Evolutionary conservation across 2,113 vertebrate species (phyloP).

Genomic region (Sus scrofa): T2T-Sscrofa CM000829.6:32736501-32737000

Average conservation of each 20-base stretch:
- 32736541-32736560: neutral
- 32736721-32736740: constrained; percentile 3
- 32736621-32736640: neutral
- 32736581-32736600: neutral
- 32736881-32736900: neutral
- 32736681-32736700: neutral
- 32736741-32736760: constrained; percentile 19
- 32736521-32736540: neutral
- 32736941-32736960: neutral
- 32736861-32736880: neutral
- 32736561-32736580: neutral
- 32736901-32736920: neutral
- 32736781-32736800: too few relatives aligned
- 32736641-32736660: neutral
- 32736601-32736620: neutral
- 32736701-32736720: neutral
- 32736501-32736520: neutral
- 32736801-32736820: too few relatives aligned
- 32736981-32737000: neutral
- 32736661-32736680: neutral
- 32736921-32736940: neutral
- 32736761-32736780: neutral
- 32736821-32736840: too few relatives aligned
- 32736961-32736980: neutral
- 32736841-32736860: too few relatives aligned